Percentiles rank a stretch among this genome's conserved stretches.
phyloP scores from a whole-genome alignment of 2,888 invertebrate species.

The Chloroclystis v-ata region DNA sequence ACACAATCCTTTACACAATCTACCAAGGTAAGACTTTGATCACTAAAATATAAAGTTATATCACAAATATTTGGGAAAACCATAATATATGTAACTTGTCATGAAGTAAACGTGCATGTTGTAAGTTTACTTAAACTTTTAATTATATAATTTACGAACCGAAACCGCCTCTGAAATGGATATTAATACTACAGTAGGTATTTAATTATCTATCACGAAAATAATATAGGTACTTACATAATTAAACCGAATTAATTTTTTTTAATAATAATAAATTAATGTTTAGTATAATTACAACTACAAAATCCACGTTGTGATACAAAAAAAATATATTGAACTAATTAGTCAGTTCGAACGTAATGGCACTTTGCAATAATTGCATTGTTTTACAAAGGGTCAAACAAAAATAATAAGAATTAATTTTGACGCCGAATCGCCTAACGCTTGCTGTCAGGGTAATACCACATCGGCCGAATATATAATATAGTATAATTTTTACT shows the following conservation, averaged over 20 bases:
- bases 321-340: constrained; percentile 53
- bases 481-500: constrained; percentile 72
- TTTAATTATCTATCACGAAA: constrained; percentile 73
- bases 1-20: neutral
- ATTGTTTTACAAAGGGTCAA: constrained; percentile 60
- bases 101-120: constrained; percentile 51
- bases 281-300: constrained; percentile 51
- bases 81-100: constrained; percentile 40
- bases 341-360: constrained; percentile 65
- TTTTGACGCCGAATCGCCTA: constrained; percentile 73
- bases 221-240: constrained; percentile 67
- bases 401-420: constrained; percentile 51
- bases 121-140: constrained; percentile 48
- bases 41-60: constrained; percentile 29
- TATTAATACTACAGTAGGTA: constrained; percentile 60
- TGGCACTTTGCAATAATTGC: constrained; percentile 73
- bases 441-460: constrained; percentile 86
- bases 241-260: constrained; percentile 63
- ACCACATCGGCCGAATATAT: constrained; percentile 80
- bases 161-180: constrained; percentile 60
- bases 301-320: constrained; percentile 55
- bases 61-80: constrained; percentile 43
- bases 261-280: constrained; percentile 59
- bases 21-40: constrained; percentile 6
- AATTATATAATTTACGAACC: constrained; percentile 53